These are phyloP conservation scores for Stylophora pistillata DNA, from an alignment of 64 coral and sea anemone species.

Conservation along the genomic window DNA sequence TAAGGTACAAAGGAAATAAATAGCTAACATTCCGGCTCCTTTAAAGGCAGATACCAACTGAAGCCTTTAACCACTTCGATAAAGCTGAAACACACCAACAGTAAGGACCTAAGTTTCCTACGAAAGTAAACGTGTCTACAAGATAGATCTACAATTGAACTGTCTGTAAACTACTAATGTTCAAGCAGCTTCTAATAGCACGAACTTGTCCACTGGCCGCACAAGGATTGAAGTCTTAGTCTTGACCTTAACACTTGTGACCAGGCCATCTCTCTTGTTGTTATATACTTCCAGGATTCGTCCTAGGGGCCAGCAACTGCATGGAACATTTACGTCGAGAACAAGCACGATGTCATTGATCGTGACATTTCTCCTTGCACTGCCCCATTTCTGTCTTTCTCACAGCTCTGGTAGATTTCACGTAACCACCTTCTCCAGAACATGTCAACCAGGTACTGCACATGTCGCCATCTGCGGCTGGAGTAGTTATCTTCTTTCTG, in stretches of 20 bases:
- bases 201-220: constrained; percentile 23
- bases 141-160: too few relatives aligned
- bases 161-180: too few relatives aligned
- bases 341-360: constrained; percentile 24
- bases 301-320: constrained; percentile 21
- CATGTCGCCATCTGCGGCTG: constrained; percentile 17
- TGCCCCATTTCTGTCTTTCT: constrained; percentile 15
- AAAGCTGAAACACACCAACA: too few relatives aligned
- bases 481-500: constrained; percentile 5
- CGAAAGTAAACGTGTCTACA: too few relatives aligned
- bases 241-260: constrained; percentile 20
- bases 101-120: too few relatives aligned
- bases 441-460: neutral
- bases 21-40: too few relatives aligned
- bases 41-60: too few relatives aligned
- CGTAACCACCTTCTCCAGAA: neutral
- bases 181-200: constrained; percentile 18
- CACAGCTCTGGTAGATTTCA: neutral
- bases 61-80: too few relatives aligned
- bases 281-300: constrained; percentile 9
- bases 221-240: constrained; percentile 3
- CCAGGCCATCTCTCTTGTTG: constrained; percentile 9
- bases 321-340: neutral
- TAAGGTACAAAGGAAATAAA: too few relatives aligned
- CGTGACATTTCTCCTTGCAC: neutral